Conservation (phyloP, 1,140 invertebrate genomes). For the Conus betulinus region DNA sequence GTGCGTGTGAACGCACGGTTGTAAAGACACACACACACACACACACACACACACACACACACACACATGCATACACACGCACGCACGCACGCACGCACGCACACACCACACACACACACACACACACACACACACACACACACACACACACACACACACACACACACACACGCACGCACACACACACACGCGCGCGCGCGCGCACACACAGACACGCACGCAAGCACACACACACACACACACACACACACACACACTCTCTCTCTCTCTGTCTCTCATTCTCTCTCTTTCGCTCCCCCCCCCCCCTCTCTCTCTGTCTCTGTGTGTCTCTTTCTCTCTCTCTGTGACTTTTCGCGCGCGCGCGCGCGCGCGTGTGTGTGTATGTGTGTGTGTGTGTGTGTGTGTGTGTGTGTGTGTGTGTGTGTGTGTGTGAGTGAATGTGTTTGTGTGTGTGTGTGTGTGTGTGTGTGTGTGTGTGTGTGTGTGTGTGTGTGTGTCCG, state of each 20-base stretch:
- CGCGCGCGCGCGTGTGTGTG: not conserved
- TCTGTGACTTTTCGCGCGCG: no score
- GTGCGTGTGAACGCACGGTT: not conserved
- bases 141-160: not conserved
- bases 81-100: not conserved
- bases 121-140: slow-evolving; percentile 13
- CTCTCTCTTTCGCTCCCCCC: no score
- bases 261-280: no score
- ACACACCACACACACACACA: slow-evolving; percentile 7
- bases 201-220: not conserved
- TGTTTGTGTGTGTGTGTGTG: no score
- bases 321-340: no score
- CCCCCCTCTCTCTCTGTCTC: no score
- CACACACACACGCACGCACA: not conserved
- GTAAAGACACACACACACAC: not conserved
- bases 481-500: not conserved
- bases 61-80: no score
- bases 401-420: not conserved
- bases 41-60: no score
- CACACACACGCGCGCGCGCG: no score
- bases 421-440: not conserved
- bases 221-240: not conserved
- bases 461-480: not conserved
- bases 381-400: not conserved
- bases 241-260: not conserved